These are phyloP conservation scores for Drosophila pegasa DNA, from an alignment of 2,888 invertebrate species.

Conservation along the genomic window DNA sequence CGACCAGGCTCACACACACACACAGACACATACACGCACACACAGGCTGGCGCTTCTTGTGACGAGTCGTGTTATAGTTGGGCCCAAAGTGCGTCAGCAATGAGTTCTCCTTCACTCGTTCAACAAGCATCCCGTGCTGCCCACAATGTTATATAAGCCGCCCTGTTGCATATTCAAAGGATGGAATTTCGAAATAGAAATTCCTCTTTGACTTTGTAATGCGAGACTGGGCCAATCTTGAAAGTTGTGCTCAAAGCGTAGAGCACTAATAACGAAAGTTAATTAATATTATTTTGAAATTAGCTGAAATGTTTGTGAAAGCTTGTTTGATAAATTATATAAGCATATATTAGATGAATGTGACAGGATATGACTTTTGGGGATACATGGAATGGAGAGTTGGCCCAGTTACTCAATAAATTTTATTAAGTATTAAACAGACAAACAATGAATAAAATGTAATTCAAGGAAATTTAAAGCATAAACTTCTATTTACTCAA, in stretches of 20 bases:
- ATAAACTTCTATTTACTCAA: not conserved
- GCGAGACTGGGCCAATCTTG: not conserved
- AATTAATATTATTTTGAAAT: no score
- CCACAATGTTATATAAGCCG: conserved; percentile 4
- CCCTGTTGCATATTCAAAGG: conserved; percentile 14
- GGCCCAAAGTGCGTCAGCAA: conserved; percentile 19
- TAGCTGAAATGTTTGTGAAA: not conserved
- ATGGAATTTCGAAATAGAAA: not conserved
- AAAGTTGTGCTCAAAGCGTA: not conserved
- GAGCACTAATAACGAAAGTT: not conserved
- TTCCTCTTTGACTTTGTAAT: conserved; percentile 6
- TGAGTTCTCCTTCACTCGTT: conserved; percentile 7
- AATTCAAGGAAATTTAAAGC: not conserved
- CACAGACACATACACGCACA: not conserved
- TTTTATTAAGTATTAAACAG: not conserved
- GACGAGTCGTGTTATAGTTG: conserved; percentile 19
- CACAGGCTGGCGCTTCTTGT: conserved; percentile 28
- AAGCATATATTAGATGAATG: no score
- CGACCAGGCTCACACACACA: not conserved
- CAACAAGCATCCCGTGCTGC: not conserved
- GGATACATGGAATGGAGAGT: not conserved
- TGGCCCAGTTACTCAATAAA: not conserved
- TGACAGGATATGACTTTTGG: not conserved
- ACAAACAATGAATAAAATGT: not conserved
- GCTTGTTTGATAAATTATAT: not conserved